These are phyloP conservation scores for Oikopleura vanhoeffeni DNA, from an alignment of 23 tunicate species.

Conservation along the genomic window DNA sequence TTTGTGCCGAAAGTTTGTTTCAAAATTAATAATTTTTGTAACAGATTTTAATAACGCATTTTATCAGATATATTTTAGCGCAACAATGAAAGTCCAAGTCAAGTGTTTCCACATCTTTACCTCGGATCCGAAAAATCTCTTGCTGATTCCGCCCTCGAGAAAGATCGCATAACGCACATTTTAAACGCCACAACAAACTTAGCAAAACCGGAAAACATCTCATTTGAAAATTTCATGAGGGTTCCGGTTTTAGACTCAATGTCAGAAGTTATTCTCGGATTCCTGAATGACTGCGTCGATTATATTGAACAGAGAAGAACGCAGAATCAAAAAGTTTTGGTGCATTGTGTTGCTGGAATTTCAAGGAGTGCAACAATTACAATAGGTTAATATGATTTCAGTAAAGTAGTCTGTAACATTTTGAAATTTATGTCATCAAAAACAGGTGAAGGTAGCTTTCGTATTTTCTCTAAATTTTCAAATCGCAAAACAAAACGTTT, in stretches of 20 bases:
- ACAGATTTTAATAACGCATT: too few relatives aligned
- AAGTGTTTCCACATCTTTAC: not conserved
- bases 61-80: too few relatives aligned
- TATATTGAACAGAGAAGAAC: not conserved
- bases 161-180: not conserved
- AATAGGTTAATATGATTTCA: too few relatives aligned
- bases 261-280: conserved; percentile 8
- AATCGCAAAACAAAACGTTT: too few relatives aligned
- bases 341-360: not conserved
- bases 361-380: not conserved
- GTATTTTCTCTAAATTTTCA: too few relatives aligned
- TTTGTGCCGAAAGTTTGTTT: too few relatives aligned
- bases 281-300: not conserved
- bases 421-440: too few relatives aligned
- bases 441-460: too few relatives aligned
- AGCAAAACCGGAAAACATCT: not conserved
- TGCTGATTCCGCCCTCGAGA: not conserved
- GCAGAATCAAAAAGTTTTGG: not conserved
- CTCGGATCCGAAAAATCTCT: not conserved
- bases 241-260: not conserved
- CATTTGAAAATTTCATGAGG: not conserved
- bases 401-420: too few relatives aligned
- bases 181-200: not conserved
- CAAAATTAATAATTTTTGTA: too few relatives aligned
- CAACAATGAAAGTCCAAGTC: too few relatives aligned